Conservation (phyloP, 2,797 vertebrate genomes). For the Lithobates sylvaticus region DNA sequence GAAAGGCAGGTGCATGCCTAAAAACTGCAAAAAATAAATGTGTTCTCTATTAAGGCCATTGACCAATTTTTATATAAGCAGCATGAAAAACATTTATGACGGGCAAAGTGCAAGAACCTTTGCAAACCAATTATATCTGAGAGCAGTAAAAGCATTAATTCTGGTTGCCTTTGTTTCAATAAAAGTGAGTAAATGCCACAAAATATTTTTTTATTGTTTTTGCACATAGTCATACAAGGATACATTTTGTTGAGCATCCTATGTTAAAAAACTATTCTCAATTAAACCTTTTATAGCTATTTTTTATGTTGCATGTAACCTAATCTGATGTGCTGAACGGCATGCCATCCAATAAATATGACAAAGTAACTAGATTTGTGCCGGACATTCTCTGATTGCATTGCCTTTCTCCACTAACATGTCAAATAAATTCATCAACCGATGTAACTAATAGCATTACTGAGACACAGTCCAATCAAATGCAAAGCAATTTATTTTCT, state of each 20-base stretch:
- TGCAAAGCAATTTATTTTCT: constrained; percentile 4
- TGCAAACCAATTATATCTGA: too few species aligned
- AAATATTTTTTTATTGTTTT: not conserved
- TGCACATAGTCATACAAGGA: not conserved
- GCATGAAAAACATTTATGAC: too few species aligned
- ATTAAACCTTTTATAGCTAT: not conserved
- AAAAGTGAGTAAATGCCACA: not conserved
- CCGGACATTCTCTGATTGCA: constrained; percentile 15
- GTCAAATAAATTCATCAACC: constrained; percentile 13
- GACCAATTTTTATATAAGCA: too few species aligned
- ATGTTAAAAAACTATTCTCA: not conserved
- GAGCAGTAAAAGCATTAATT: too few species aligned
- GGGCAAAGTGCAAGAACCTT: too few species aligned
- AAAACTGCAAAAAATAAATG: too few species aligned
- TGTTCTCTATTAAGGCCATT: too few species aligned
- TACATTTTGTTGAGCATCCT: not conserved
- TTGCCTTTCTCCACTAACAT: constrained; percentile 13
- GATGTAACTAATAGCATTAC: not conserved
- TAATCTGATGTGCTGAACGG: not conserved
- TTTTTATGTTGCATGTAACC: constrained; percentile 1
- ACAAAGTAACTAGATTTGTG: constrained; percentile 7
- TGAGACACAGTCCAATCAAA: not conserved
- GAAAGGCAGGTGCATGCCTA: too few species aligned
- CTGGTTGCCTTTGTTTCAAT: not conserved
- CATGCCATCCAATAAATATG: not conserved